These are phyloP conservation scores for Diachrysia chrysitis DNA, from an alignment of 2,888 invertebrate species.

Conservation along the genomic window DNA sequence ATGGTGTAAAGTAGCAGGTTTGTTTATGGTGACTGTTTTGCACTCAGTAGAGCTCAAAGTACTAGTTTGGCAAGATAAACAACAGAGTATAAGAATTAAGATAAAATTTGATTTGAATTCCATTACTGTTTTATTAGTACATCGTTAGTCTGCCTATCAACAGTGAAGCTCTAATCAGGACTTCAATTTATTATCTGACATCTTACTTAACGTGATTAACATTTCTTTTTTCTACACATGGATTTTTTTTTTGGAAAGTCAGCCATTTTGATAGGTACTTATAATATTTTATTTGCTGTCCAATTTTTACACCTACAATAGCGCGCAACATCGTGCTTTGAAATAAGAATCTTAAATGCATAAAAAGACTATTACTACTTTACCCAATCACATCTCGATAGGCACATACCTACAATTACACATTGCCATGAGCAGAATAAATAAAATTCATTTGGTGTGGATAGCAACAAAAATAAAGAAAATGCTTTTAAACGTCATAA, in stretches of 20 bases:
- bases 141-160: not conserved
- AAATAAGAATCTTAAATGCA: not conserved
- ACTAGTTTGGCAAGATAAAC: not conserved
- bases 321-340: not conserved
- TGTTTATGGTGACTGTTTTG: not conserved
- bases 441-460: not conserved
- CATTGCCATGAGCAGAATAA: not conserved
- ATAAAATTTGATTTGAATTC: not conserved
- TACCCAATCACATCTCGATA: not conserved
- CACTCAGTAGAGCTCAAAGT: not conserved
- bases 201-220: not conserved
- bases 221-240: too few relatives aligned
- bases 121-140: not conserved
- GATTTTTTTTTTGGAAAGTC: too few relatives aligned
- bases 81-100: not conserved
- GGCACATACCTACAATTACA: not conserved
- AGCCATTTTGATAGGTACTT: not conserved
- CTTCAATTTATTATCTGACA: not conserved
- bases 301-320: not conserved
- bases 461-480: not conserved
- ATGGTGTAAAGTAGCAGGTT: not conserved
- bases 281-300: not conserved
- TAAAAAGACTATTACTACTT: not conserved
- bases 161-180: not conserved
- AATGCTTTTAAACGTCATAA: not conserved